These are phyloP conservation scores for Polymixis lichenea DNA, from an alignment of 2,888 invertebrate genomes.

Conservation along the genomic window DNA sequence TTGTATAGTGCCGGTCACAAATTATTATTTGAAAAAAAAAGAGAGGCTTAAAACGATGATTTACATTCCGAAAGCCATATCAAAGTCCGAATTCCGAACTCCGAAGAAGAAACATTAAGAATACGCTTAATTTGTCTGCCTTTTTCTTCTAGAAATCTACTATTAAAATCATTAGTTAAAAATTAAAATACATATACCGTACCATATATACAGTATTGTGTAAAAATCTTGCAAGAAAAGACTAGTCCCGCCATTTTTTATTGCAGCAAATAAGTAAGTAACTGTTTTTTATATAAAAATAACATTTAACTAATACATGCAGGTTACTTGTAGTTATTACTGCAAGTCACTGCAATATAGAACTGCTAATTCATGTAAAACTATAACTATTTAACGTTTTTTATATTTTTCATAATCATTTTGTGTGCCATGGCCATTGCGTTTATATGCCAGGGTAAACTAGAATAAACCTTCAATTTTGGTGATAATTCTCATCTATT, in stretches of 20 bases:
- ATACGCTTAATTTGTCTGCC: not conserved
- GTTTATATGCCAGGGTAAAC: conserved; percentile 15
- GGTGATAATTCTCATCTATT: conserved; percentile 11
- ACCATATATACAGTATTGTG: conserved; percentile 12
- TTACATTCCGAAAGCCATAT: not conserved
- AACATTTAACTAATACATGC: conserved; percentile 39
- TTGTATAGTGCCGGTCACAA: conserved; percentile 20
- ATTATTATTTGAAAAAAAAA: conserved; percentile 18
- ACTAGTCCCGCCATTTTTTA: conserved; percentile 47
- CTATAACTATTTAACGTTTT: conserved; percentile 26
- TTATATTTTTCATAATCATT: conserved; percentile 14
- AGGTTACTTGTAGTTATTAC: conserved; percentile 23
- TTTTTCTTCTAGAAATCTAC: conserved; percentile 18
- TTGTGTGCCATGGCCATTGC: conserved; percentile 35
- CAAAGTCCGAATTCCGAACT: too few species aligned
- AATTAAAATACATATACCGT: not conserved
- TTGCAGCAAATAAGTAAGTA: conserved; percentile 28
- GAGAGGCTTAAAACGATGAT: not conserved
- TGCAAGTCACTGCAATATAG: conserved; percentile 17
- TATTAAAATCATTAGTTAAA: not conserved
- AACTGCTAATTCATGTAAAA: conserved; percentile 42
- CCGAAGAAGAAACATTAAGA: not conserved
- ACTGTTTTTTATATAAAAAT: conserved; percentile 31
- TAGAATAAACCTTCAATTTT: conserved; percentile 10
- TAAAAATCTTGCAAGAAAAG: conserved; percentile 1